phyloP scores from a whole-genome alignment of 2,113 vertebrate species.

The Benitochromis conjunctus region DNA sequence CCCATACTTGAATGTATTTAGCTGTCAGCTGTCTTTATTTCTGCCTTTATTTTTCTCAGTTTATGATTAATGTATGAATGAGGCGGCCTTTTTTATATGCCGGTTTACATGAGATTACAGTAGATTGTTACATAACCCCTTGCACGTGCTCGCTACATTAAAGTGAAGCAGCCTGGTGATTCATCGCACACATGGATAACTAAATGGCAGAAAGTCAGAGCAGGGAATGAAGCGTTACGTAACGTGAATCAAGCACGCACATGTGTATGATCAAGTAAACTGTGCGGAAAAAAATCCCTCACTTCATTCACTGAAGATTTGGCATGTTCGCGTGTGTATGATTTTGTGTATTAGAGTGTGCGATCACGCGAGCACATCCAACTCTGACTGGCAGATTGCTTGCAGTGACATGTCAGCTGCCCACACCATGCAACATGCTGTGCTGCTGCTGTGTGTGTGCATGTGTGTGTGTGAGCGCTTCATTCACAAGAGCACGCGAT shows the following conservation, averaged over 20 bases:
- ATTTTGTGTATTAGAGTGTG: not conserved
- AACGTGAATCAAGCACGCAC: not conserved
- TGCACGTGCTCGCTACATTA: conserved; percentile 4
- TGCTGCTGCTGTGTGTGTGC: not conserved
- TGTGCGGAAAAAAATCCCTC: not conserved
- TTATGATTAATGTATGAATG: not conserved
- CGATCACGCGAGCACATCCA: not conserved
- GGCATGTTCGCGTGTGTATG: not conserved
- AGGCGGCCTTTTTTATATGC: not conserved
- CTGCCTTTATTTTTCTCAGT: not conserved
- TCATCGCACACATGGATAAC: conserved; percentile 12
- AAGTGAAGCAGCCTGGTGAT: conserved; percentile 9
- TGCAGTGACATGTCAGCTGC: conserved; percentile 46
- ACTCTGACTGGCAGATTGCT: conserved; percentile 20
- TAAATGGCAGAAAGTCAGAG: conserved; percentile 32
- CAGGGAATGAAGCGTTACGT: conserved; percentile 20
- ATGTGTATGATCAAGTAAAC: conserved; percentile 3
- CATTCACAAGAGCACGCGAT: conserved; percentile 16
- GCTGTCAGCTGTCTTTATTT: not conserved
- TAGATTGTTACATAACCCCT: not conserved
- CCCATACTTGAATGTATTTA: not conserved
- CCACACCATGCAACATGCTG: not conserved
- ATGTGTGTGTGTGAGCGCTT: not conserved
- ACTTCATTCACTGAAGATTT: not conserved
- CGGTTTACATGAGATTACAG: not conserved